These are phyloP conservation scores for Camponotus floridanus DNA, from an alignment of 1,140 invertebrate species.

Conservation along the genomic window DNA sequence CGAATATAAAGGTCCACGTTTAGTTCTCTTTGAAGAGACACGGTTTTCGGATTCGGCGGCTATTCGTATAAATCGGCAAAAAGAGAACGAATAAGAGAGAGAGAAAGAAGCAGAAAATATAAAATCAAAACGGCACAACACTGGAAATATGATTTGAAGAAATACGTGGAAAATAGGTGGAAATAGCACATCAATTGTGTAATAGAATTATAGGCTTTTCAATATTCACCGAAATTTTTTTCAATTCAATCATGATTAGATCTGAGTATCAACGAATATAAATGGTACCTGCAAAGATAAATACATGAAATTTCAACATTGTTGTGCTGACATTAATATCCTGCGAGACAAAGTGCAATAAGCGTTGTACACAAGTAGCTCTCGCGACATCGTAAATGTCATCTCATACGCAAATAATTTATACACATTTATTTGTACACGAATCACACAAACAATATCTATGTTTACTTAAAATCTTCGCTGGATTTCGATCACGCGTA, in stretches of 20 bases:
- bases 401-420: slow-evolving; percentile 27
- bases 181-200: slow-evolving; percentile 15
- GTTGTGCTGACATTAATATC: neutral
- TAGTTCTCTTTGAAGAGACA: slow-evolving; percentile 39
- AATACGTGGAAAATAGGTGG: slow-evolving; percentile 20
- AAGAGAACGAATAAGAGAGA: neutral
- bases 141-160: slow-evolving; percentile 30
- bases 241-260: slow-evolving; percentile 11
- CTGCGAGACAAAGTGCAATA: neutral
- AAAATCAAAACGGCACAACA: slow-evolving; percentile 29
- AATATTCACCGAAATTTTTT: slow-evolving; percentile 36
- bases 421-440: slow-evolving; percentile 3
- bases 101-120: slow-evolving; percentile 35
- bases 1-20: slow-evolving; percentile 7
- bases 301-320: neutral
- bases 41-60: slow-evolving; percentile 15
- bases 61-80: slow-evolving; percentile 3
- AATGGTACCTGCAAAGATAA: neutral
- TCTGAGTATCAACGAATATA: neutral
- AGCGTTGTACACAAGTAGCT: neutral
- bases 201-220: slow-evolving; percentile 11
- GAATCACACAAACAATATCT: neutral
- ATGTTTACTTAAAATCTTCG: neutral
- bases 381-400: neutral
- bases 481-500: neutral